Conservation (phyloP, 2,888 invertebrate species). For the Euspilapteryx auroguttella region DNA sequence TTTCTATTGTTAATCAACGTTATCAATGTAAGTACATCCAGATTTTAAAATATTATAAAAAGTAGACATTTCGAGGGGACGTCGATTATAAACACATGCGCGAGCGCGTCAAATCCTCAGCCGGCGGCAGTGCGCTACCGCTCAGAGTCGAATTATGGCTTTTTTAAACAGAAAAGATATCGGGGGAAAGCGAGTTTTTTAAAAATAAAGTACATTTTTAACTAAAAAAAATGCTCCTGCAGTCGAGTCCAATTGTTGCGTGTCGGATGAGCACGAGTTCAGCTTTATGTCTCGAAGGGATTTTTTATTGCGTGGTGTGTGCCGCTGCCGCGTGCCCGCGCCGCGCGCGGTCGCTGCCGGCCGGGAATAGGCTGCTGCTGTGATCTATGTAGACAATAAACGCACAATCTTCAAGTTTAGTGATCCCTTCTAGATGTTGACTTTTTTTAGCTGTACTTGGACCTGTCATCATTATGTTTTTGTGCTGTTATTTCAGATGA, state of each 20-base stretch:
- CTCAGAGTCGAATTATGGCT: conserved; percentile 46
- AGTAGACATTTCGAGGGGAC: conserved; percentile 53
- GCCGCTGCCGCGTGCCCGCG: conserved; percentile 13
- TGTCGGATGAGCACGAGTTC: conserved; percentile 59
- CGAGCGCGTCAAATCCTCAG: conserved; percentile 60
- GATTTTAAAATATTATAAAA: conserved; percentile 34
- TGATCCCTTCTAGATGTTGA: too few species aligned
- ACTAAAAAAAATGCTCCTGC: conserved; percentile 48
- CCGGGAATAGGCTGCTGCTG: too few species aligned
- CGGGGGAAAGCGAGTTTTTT: conserved; percentile 44
- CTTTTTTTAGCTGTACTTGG: too few species aligned
- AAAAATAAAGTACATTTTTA: conserved; percentile 55
- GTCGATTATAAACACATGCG: conserved; percentile 47
- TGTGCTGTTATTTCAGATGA: too few species aligned
- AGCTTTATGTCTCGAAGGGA: conserved; percentile 48
- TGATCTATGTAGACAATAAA: too few species aligned
- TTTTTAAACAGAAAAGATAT: conserved; percentile 43
- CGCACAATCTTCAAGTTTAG: too few species aligned
- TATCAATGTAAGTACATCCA: conserved; percentile 35
- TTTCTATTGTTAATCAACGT: conserved; percentile 24
- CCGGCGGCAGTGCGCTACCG: conserved; percentile 45
- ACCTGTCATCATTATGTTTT: too few species aligned
- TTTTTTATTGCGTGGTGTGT: conserved; percentile 52
- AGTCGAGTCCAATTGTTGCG: conserved; percentile 56
- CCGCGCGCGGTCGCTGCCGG: too few species aligned